Conservation (phyloP, 1,140 invertebrate genomes). For the Nasonia giraulti region DNA sequence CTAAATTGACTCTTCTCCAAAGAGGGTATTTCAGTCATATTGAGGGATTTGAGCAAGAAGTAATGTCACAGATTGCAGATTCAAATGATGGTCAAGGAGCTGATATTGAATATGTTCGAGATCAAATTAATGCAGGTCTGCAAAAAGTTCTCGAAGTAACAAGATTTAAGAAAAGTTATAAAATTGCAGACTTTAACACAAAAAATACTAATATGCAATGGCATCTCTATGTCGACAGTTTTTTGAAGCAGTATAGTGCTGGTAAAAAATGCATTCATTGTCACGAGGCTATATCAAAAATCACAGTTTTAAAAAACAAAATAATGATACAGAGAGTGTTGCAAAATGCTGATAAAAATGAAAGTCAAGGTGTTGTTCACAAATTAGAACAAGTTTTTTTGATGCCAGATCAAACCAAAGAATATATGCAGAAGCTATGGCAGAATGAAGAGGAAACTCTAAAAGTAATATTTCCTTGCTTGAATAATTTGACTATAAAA, state of each 20-base stretch:
- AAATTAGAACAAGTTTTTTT: slow-evolving; percentile 66
- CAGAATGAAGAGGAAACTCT: slow-evolving; percentile 84
- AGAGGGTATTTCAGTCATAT: slow-evolving; percentile 84
- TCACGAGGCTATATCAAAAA: slow-evolving; percentile 75
- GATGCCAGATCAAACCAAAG: slow-evolving; percentile 79
- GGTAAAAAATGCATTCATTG: slow-evolving; percentile 80
- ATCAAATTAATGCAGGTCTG: slow-evolving; percentile 61
- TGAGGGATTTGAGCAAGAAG: slow-evolving; percentile 78
- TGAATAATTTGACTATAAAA: slow-evolving; percentile 75
- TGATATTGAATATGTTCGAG: slow-evolving; percentile 54
- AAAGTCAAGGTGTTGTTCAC: slow-evolving; percentile 30
- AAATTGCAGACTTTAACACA: slow-evolving; percentile 50
- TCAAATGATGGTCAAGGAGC: slow-evolving; percentile 40
- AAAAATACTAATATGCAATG: slow-evolving; percentile 80
- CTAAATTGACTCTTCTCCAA: slow-evolving; percentile 86
- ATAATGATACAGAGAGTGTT: slow-evolving; percentile 59
- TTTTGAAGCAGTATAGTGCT: slow-evolving; percentile 75
- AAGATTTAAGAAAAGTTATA: slow-evolving; percentile 48
- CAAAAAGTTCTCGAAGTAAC: slow-evolving; percentile 58
- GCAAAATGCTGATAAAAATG: background rate
- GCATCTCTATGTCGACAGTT: slow-evolving; percentile 77
- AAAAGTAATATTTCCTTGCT: slow-evolving; percentile 82
- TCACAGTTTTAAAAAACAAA: slow-evolving; percentile 75
- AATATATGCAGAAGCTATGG: slow-evolving; percentile 86
- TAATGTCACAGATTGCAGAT: slow-evolving; percentile 40